phyloP scores from a whole-genome alignment of 2,888 invertebrate genomes.

The Oligia strigilis region DNA sequence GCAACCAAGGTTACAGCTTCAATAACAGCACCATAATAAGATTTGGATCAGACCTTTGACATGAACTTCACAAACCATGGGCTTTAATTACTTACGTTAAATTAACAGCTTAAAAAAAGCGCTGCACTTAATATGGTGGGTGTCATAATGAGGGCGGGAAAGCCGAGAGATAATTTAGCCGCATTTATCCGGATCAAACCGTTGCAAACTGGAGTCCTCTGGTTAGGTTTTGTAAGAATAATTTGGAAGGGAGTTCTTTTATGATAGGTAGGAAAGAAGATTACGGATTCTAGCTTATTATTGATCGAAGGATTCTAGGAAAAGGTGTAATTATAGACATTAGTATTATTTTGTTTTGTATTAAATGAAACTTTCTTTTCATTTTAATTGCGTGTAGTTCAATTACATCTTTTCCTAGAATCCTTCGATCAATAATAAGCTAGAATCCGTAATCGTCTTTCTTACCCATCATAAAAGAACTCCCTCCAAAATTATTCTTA shows the following conservation, averaged over 20 bases:
- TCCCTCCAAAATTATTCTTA: too few relatives aligned
- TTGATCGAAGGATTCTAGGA: not conserved
- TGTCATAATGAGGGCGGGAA: conserved; percentile 61
- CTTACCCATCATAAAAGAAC: too few relatives aligned
- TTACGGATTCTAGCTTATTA: too few relatives aligned
- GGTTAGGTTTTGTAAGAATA: conserved; percentile 30
- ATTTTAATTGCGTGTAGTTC: not conserved
- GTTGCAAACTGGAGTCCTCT: conserved; percentile 18
- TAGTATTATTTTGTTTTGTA: not conserved
- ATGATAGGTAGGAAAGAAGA: too few relatives aligned
- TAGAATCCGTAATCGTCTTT: too few relatives aligned
- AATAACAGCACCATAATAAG: too few relatives aligned
- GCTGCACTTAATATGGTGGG: conserved; percentile 50
- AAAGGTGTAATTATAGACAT: not conserved
- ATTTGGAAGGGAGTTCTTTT: conserved; percentile 26
- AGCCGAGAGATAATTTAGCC: conserved; percentile 65
- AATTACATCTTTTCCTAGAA: too few relatives aligned
- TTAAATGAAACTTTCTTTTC: not conserved
- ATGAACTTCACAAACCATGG: conserved; percentile 26
- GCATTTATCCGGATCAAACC: conserved; percentile 56
- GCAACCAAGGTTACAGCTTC: conserved; percentile 21
- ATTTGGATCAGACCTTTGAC: conserved; percentile 17
- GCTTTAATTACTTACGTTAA: conserved; percentile 19
- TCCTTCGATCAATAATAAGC: too few relatives aligned
- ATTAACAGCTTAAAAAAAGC: conserved; percentile 35